Evolutionary conservation across 2,797 vertebrate genomes (phyloP).

Genomic region (Pogoniulus pusillus): DNA sequence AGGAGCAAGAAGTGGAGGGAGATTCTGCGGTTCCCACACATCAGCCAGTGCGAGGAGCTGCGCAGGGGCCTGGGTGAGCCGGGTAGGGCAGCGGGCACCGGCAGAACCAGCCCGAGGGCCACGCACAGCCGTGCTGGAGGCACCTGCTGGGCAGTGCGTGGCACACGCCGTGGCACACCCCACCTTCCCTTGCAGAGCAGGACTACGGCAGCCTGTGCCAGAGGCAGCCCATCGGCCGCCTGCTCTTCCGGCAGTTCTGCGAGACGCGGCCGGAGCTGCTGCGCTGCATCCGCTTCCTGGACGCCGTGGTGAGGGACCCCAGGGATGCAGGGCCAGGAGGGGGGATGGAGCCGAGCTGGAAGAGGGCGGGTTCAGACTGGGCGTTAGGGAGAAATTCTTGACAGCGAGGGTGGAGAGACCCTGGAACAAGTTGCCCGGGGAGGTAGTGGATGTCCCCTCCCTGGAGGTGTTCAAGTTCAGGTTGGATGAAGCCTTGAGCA

Average conservation of each 20-base stretch:
- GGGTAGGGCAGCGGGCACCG: neutral
- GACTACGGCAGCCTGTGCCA: slow-evolving; percentile 84
- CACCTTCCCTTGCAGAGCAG: slow-evolving; percentile 69
- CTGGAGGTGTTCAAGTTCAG: too few species aligned
- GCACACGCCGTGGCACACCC: neutral
- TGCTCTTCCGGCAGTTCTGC: slow-evolving; percentile 84
- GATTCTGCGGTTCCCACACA: slow-evolving; percentile 68
- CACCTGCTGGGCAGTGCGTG: too few species aligned
- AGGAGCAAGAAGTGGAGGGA: slow-evolving; percentile 74
- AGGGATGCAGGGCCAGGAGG: neutral
- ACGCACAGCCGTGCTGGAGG: rapidly evolving
- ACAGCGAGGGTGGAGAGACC: too few species aligned
- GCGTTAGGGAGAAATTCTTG: too few species aligned
- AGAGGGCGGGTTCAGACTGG: too few species aligned
- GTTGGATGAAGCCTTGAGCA: too few species aligned
- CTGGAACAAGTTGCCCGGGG: too few species aligned
- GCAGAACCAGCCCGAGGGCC: neutral
- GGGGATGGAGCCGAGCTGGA: too few species aligned
- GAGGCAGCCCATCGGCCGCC: slow-evolving; percentile 83
- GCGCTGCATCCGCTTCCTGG: slow-evolving; percentile 75
- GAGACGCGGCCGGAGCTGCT: slow-evolving; percentile 74
- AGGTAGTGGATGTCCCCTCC: too few species aligned
- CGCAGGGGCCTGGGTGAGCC: slow-evolving; percentile 60
- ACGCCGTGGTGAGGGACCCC: slow-evolving; percentile 78
- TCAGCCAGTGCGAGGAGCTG: slow-evolving; percentile 70